phyloP scores from a whole-genome alignment of 2,113 vertebrate species.

The Glaucomys volans region DNA sequence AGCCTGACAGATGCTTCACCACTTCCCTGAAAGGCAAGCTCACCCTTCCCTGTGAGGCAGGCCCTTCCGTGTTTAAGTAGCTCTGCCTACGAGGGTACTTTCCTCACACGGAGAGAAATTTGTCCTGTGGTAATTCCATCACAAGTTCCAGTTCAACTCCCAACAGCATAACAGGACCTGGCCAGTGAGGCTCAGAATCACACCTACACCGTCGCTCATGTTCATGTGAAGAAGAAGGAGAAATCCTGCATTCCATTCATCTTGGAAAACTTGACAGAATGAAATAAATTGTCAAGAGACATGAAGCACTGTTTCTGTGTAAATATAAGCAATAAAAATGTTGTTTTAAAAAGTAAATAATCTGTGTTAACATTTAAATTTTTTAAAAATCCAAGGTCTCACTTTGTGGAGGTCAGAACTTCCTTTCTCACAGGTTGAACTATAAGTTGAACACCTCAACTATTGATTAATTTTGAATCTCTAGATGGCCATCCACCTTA shows the following conservation, averaged over 20 bases:
- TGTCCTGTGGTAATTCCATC: neutral
- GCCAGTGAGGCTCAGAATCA: neutral
- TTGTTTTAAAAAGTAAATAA: neutral
- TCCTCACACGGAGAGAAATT: neutral
- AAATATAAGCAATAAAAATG: neutral
- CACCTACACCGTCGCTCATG: neutral
- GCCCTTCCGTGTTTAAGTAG: neutral
- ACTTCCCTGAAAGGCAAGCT: neutral
- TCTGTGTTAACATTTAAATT: neutral
- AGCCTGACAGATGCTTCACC: neutral
- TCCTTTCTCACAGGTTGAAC: neutral
- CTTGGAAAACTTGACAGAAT: neutral
- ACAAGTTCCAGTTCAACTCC: neutral
- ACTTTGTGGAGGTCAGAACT: neutral
- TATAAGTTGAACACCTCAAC: neutral
- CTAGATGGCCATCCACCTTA: too few species aligned
- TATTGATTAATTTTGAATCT: too few species aligned
- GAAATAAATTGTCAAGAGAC: neutral
- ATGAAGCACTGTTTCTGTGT: neutral
- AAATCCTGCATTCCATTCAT: neutral
- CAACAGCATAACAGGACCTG: neutral
- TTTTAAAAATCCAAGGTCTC: neutral
- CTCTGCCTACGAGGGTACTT: neutral
- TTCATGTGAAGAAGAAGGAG: neutral
- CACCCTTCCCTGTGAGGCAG: neutral